Evolutionary conservation across 2,888 invertebrate species (phyloP).

Genomic region (Macrostomum cliftonense): DNA sequence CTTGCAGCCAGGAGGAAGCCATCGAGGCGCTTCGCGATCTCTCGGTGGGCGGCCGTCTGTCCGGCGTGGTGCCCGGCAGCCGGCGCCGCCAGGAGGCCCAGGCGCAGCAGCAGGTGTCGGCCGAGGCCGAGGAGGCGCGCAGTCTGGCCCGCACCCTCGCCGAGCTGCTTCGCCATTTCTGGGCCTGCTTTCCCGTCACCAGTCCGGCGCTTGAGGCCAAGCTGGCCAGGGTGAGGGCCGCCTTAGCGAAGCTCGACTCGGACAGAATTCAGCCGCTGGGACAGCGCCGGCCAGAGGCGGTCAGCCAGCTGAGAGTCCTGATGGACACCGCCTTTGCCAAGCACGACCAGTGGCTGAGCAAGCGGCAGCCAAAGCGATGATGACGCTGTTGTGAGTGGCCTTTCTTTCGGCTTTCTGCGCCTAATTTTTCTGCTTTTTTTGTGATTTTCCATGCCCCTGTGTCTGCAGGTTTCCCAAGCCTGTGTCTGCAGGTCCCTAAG

Average conservation of each 20-base stretch:
- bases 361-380: slow-evolving; percentile 16
- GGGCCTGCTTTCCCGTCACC: slow-evolving; percentile 70
- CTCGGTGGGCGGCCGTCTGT: neutral
- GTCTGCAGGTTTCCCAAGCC: too few relatives aligned
- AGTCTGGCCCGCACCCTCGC: slow-evolving; percentile 65
- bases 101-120: slow-evolving; percentile 7
- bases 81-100: too few relatives aligned
- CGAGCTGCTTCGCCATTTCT: slow-evolving; percentile 77
- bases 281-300: slow-evolving; percentile 19
- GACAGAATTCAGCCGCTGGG: slow-evolving; percentile 48
- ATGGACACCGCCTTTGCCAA: slow-evolving; percentile 66
- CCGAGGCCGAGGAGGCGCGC: slow-evolving; percentile 58
- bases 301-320: slow-evolving; percentile 62
- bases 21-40: neutral
- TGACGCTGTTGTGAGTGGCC: neutral
- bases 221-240: slow-evolving; percentile 68
- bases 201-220: slow-evolving; percentile 53
- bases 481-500: too few relatives aligned
- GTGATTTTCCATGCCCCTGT: too few relatives aligned
- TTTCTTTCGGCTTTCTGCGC: too few relatives aligned
- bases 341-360: slow-evolving; percentile 59
- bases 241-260: slow-evolving; percentile 65
- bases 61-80: neutral
- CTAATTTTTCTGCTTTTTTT: too few relatives aligned
- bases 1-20: neutral